phyloP scores from a whole-genome alignment of 1,140 invertebrate genomes.

The Anagrus nilaparvatae region DNA sequence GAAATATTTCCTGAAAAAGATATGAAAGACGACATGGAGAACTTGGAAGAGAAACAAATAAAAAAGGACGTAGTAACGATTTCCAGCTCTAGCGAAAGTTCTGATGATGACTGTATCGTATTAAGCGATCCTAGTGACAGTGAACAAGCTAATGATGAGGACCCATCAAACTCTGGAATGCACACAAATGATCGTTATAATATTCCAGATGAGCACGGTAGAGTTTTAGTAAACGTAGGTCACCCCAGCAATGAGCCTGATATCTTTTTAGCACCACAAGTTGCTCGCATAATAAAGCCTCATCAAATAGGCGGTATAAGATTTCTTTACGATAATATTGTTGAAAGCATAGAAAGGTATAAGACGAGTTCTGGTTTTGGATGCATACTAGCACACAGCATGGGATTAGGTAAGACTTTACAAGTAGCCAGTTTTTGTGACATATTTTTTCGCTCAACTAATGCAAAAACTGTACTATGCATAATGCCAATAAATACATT shows the following conservation, averaged over 20 bases:
- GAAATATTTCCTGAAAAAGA: no score
- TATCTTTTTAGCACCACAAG: conserved; percentile 87
- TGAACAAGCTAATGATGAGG: conserved; percentile 52
- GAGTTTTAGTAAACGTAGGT: conserved; percentile 92
- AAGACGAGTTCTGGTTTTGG: conserved; percentile 89
- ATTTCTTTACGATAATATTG: conserved; percentile 93
- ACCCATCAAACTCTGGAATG: conserved; percentile 59
- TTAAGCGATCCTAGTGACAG: conserved; percentile 57
- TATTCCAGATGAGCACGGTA: conserved; percentile 79
- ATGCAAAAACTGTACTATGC: conserved; percentile 81
- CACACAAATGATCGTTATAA: conserved; percentile 89
- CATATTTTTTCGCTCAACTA: conserved; percentile 85
- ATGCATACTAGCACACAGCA: conserved; percentile 96
- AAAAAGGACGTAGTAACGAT: conserved; percentile 50
- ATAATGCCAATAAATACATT: conserved; percentile 99
- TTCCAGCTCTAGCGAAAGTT: conserved; percentile 52
- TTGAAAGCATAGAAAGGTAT: conserved; percentile 81
- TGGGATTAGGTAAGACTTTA: conserved; percentile 98
- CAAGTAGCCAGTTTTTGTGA: conserved; percentile 93
- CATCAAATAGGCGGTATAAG: conserved; percentile 95
- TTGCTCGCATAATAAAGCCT: conserved; percentile 87
- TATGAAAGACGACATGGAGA: no score
- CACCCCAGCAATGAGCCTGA: conserved; percentile 87
- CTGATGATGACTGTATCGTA: conserved; percentile 74
- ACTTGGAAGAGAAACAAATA: conserved; percentile 31